Evolutionary conservation across 2,797 vertebrate species (phyloP).

Genomic region (Ctenopoma kingsleyae): DNA sequence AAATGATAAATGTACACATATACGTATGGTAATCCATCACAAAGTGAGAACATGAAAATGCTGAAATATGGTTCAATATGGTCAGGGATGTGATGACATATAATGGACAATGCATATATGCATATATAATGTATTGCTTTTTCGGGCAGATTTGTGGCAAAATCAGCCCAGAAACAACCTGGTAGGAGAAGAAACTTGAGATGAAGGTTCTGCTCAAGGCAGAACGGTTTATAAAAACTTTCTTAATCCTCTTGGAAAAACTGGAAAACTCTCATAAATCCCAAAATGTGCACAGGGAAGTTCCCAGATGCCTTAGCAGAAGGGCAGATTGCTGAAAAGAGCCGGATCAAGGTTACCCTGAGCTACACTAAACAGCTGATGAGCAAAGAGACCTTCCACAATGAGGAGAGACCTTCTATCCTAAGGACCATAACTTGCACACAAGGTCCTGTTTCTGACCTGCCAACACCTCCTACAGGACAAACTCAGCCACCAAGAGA

Average conservation of each 20-base stretch:
- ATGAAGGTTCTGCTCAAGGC: slow-evolving; percentile 28
- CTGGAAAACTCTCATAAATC: slow-evolving; percentile 34
- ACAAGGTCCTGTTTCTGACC: background rate
- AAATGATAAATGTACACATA: background rate
- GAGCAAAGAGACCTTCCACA: slow-evolving; percentile 25
- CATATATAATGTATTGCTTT: background rate
- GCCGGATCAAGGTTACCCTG: slow-evolving; percentile 28
- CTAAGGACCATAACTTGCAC: background rate
- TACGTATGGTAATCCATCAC: background rate
- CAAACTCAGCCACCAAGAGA: background rate
- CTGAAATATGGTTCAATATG: background rate
- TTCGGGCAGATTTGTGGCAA: background rate
- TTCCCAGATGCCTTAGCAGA: slow-evolving; percentile 32
- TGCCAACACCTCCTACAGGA: slow-evolving; percentile 1
- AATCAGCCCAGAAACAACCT: slow-evolving; percentile 4
- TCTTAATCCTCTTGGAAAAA: slow-evolving; percentile 41
- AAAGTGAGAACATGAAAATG: background rate
- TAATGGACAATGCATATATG: background rate
- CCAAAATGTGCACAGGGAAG: slow-evolving; percentile 13
- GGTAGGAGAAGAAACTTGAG: background rate
- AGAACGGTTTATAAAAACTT: slow-evolving; percentile 19
- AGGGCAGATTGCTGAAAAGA: slow-evolving; percentile 15
- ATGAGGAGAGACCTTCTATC: background rate
- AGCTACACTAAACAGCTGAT: slow-evolving; percentile 17
- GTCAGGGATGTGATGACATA: background rate